Evolutionary conservation across 2,113 vertebrate genomes (phyloP).

Genomic region (Hemicordylus capensis): DNA sequence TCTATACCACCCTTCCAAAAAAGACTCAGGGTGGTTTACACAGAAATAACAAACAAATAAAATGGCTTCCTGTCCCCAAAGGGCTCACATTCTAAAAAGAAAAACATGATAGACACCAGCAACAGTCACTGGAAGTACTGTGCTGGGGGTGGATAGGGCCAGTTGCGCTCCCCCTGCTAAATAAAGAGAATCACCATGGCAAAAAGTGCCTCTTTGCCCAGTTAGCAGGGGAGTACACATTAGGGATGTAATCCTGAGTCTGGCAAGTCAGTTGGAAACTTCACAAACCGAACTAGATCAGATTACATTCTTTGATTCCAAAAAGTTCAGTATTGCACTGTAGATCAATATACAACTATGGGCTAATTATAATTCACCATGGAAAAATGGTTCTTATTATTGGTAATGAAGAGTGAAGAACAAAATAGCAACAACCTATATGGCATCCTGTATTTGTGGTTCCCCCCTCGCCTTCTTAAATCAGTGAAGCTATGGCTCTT

Average conservation of each 20-base stretch:
- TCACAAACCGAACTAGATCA: not conserved
- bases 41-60: too few species aligned
- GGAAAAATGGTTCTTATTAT: constrained; percentile 77
- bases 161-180: too few species aligned
- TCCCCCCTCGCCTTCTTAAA: constrained; percentile 19
- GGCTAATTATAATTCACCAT: constrained; percentile 77
- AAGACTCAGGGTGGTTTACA: too few species aligned
- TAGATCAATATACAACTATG: constrained; percentile 68
- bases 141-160: too few species aligned
- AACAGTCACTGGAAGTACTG: too few species aligned
- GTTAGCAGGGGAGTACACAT: constrained; percentile 58
- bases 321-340: constrained; percentile 30
- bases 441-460: constrained; percentile 63
- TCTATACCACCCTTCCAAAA: too few species aligned
- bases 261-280: not conserved
- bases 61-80: too few species aligned
- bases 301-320: not conserved
- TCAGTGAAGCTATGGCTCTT: constrained; percentile 66
- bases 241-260: constrained; percentile 3
- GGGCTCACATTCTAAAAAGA: too few species aligned
- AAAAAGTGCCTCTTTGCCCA: too few species aligned
- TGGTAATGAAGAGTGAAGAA: constrained; percentile 76
- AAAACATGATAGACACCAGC: too few species aligned
- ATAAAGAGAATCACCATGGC: too few species aligned
- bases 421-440: constrained; percentile 66